Evolutionary conservation across 35 echinoderm and acorn worm species (phyloP).

Genomic region (Heliocidaris tuberculata): DNA sequence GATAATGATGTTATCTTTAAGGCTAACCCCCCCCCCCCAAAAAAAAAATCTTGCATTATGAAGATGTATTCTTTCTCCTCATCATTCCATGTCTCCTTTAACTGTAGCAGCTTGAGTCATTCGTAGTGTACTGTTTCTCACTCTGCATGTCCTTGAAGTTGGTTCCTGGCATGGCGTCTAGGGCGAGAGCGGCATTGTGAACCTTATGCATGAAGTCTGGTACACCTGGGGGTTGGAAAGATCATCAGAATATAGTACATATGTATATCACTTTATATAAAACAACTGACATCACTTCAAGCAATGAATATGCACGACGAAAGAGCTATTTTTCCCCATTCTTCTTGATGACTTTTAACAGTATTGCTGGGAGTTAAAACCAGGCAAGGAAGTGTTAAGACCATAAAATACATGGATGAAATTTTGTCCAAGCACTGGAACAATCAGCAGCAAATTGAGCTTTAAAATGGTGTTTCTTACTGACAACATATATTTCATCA

Average conservation of each 20-base stretch:
- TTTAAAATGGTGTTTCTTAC: no score
- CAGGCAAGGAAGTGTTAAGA: no score
- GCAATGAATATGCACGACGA: no score
- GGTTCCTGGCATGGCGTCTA: constrained; percentile 39
- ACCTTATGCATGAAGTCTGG: constrained; percentile 60
- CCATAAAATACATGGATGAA: no score
- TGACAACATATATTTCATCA: no score
- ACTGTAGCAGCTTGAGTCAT: constrained; percentile 21
- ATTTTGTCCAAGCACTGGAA: no score
- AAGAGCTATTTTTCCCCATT: no score
- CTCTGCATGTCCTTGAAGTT: constrained; percentile 42
- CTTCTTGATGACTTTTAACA: no score
- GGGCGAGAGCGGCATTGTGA: constrained; percentile 45
- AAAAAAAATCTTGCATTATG: neutral
- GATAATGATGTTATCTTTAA: neutral
- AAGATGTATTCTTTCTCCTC: neutral
- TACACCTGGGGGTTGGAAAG: constrained; percentile 27
- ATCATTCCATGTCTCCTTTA: neutral
- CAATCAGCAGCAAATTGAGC: no score
- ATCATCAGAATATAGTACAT: neutral
- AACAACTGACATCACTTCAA: no score
- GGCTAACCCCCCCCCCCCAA: no score
- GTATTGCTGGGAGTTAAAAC: no score
- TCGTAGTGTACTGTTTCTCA: constrained; percentile 13
- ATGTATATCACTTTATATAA: neutral